phyloP scores from a whole-genome alignment of 2,113 vertebrate genomes.

The Tetrao urogallus region DNA sequence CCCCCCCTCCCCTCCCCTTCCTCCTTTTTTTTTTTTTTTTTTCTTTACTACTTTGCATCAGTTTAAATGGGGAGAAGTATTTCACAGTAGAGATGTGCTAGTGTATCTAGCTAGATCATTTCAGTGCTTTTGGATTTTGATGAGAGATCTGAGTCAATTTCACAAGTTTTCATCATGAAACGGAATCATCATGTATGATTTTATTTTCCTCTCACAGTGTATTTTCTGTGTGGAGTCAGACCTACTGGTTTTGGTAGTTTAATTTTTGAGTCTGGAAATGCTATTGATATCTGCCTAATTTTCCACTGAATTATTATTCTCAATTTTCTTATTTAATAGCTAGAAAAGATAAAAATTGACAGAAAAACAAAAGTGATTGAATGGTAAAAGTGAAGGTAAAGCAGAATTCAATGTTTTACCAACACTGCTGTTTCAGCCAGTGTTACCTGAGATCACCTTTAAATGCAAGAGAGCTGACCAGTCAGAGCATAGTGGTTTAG shows the following conservation, averaged over 20 bases:
- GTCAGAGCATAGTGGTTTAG: background rate
- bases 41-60: background rate
- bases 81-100: rapidly evolving
- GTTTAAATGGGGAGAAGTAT: background rate
- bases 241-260: rapidly evolving
- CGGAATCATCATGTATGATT: too few relatives aligned
- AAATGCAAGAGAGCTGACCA: background rate
- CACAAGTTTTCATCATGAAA: background rate
- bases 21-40: too few relatives aligned
- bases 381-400: background rate
- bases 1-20: too few relatives aligned
- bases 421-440: background rate
- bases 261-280: background rate
- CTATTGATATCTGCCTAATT: background rate
- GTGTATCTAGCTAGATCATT: background rate
- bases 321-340: background rate
- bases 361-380: background rate
- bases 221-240: background rate
- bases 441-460: background rate
- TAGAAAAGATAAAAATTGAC: background rate
- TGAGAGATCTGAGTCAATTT: background rate
- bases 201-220: background rate
- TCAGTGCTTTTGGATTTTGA: background rate
- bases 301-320: background rate
- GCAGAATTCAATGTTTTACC: background rate